Percentiles rank a stretch among this genome's conserved stretches.
Evolutionary conservation across 2,888 invertebrate species (phyloP).

Genomic region (Drosophila buzzatii): DNA sequence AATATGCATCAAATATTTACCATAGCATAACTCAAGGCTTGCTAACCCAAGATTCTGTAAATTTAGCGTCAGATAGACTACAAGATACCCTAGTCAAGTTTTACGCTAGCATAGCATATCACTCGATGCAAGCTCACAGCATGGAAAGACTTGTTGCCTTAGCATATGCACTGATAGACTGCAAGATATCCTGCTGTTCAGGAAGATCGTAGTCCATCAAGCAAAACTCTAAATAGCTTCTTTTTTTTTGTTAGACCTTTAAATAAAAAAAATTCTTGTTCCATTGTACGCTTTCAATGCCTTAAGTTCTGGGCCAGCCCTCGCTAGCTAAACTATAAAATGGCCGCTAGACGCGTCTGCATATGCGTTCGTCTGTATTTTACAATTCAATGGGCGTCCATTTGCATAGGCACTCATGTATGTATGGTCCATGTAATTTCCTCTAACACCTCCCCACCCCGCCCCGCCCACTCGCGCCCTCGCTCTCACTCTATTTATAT

Average conservation of each 20-base stretch:
- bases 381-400: constrained; percentile 72
- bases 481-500: neutral
- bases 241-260: neutral
- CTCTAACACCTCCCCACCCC: neutral
- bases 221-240: too few species aligned
- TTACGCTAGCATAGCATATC: too few species aligned
- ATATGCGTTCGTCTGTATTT: constrained; percentile 67
- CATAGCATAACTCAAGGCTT: neutral
- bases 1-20: neutral
- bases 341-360: constrained; percentile 48
- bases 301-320: constrained; percentile 9
- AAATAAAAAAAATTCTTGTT: neutral
- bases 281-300: neutral
- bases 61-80: too few species aligned
- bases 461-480: neutral
- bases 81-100: too few species aligned
- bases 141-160: too few species aligned
- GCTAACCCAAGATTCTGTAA: too few species aligned
- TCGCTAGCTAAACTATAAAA: constrained; percentile 42
- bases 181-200: neutral
- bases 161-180: neutral
- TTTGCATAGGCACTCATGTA: constrained; percentile 66
- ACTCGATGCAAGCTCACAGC: too few species aligned
- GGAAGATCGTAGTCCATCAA: too few species aligned
- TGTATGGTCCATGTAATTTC: constrained; percentile 53